Base-by-base conservation (phyloP, 2,797 vertebrate genomes). In the Nothura maculosa region DNA sequence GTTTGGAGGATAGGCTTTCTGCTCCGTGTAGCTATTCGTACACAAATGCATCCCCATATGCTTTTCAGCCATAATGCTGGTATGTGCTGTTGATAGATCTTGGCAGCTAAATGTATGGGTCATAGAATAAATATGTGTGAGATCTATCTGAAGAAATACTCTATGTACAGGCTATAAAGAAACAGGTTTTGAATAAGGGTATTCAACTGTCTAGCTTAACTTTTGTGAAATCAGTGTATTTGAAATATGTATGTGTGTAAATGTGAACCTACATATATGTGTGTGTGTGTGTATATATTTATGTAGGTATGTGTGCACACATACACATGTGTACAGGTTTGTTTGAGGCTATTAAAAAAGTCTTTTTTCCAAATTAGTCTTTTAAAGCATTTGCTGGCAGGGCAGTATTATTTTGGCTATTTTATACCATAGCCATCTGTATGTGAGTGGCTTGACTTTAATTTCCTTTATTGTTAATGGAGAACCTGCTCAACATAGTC, bases 1-100 rank as follows among this genome's bases (percentile, higher is more conserved):
- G 38, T 90, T 94, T 94, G 94, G 83, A 94, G 73, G 90, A 60
- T 90, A 94, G 90, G 38, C 92, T 96, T 96, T 95, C 86, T 89
- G 61, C 69, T 90, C 66, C 62, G 47, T 34, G 50, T 14, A 90
- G 81, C 66, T 95, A 89, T 83, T 87, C 72, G 86, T 75, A 85
- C 10, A 93, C 38, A 93, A 83, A 87, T 62, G 19, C 62, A 85
- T 72, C 76, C 42, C 78, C 95, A 78, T 90, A 87, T 87, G 81
- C 70, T 95, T 96, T 92, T 93, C 68, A 75, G 79, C 84, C 62
- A 84, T 85, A 87, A 83, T 77, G 66, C 30, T 82, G 90, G 86
- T 88, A 93, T 90, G 90, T 17, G 25, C 27, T 84, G 73, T 40
- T 94, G 90, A 92, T 72, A 76, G 93, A 90, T 57, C 47, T 92